Conservation (phyloP, 2,888 invertebrate genomes). For the Deroplatys truncata region DNA sequence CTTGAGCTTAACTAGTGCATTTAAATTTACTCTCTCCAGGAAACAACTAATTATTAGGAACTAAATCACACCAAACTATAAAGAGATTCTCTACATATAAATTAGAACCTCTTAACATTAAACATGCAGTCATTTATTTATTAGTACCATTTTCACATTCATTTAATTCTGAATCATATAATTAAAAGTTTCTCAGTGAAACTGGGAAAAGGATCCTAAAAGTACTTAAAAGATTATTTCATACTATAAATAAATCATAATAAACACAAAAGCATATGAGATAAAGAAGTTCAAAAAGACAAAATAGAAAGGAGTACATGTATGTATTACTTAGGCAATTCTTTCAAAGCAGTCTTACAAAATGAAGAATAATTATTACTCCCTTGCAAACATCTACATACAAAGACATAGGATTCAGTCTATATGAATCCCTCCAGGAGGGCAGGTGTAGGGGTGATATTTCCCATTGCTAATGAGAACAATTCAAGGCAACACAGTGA, state of each 20-base stretch:
- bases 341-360: background rate
- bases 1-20: background rate
- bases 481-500: background rate
- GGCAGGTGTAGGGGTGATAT: background rate
- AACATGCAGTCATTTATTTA: background rate
- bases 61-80: background rate
- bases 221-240: background rate
- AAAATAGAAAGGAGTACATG: background rate
- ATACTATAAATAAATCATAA: background rate
- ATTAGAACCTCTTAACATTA: background rate
- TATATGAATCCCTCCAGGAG: background rate
- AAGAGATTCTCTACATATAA: background rate
- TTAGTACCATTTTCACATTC: background rate
- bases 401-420: background rate
- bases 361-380: background rate
- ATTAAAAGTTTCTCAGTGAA: background rate
- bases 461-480: background rate
- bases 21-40: background rate
- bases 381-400: background rate
- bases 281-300: background rate
- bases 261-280: background rate
- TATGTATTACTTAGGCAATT: background rate
- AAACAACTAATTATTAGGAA: background rate
- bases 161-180: background rate
- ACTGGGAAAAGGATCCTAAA: background rate